phyloP scores from a whole-genome alignment of 2,888 invertebrate genomes.

The Limenitis arthemis region DNA sequence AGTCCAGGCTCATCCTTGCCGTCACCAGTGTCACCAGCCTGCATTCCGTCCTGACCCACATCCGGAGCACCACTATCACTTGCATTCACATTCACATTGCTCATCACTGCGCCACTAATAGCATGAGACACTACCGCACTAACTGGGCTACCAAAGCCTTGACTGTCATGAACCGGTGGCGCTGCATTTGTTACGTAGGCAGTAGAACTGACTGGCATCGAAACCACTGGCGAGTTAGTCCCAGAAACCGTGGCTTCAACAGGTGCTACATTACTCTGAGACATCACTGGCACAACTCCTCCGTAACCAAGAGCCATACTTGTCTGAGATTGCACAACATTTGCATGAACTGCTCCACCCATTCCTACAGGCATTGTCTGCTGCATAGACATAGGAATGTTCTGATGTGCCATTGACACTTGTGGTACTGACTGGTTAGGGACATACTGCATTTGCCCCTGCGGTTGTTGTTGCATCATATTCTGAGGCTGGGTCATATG shows the following conservation, averaged over 20 bases:
- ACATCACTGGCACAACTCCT: slow-evolving; percentile 64
- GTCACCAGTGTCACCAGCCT: slow-evolving; percentile 54
- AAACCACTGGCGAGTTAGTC: slow-evolving; percentile 67
- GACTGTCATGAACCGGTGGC: slow-evolving; percentile 57
- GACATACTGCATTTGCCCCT: slow-evolving; percentile 63
- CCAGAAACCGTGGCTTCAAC: slow-evolving; percentile 63
- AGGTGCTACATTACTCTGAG: slow-evolving; percentile 63
- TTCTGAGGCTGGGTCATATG: slow-evolving; percentile 61
- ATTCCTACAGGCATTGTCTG: slow-evolving; percentile 61
- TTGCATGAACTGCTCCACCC: slow-evolving; percentile 59
- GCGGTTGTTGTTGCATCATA: slow-evolving; percentile 61
- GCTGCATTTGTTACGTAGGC: slow-evolving; percentile 49
- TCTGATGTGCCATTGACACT: slow-evolving; percentile 62
- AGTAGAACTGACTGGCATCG: slow-evolving; percentile 60
- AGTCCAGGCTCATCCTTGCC: slow-evolving; percentile 59
- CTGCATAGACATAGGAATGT: slow-evolving; percentile 69
- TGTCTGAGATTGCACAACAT: slow-evolving; percentile 66
- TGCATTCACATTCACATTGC: slow-evolving; percentile 63
- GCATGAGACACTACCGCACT: slow-evolving; percentile 66
- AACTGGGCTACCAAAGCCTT: slow-evolving; percentile 68
- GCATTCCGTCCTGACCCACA: slow-evolving; percentile 43
- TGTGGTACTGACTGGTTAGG: slow-evolving; percentile 54
- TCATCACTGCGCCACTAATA: slow-evolving; percentile 59
- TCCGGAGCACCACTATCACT: slow-evolving; percentile 65
- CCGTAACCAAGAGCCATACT: slow-evolving; percentile 61